These are phyloP conservation scores for Cantharis rustica DNA, from an alignment of 2,888 invertebrate genomes.

Conservation along the genomic window DNA sequence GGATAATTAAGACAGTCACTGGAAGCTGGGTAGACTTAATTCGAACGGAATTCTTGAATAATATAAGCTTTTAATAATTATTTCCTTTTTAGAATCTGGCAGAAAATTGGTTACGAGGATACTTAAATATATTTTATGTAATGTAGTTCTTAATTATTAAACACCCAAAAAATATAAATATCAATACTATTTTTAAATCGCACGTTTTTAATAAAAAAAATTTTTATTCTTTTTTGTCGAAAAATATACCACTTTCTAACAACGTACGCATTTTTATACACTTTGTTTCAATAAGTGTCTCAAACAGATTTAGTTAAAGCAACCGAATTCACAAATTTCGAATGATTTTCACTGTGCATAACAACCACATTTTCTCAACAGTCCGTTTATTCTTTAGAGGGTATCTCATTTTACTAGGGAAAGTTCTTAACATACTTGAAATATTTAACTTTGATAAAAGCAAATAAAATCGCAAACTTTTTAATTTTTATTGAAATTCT, in stretches of 20 bases:
- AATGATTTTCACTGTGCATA: neutral
- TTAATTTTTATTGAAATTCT: neutral
- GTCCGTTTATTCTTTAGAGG: neutral
- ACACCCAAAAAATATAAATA: too few species aligned
- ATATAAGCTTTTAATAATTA: too few species aligned
- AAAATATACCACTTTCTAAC: neutral
- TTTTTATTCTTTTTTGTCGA: neutral
- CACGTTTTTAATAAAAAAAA: neutral
- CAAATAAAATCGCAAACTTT: neutral
- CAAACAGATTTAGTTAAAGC: neutral
- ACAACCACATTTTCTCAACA: neutral
- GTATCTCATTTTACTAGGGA: neutral
- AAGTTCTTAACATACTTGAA: neutral
- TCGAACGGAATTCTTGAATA: too few species aligned
- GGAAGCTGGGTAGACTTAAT: too few species aligned
- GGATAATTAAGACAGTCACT: too few species aligned
- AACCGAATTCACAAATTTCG: neutral
- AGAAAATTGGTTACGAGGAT: too few species aligned
- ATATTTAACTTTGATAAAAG: neutral
- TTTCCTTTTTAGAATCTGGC: too few species aligned
- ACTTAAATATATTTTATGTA: too few species aligned
- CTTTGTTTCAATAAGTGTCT: slow-evolving; percentile 3
- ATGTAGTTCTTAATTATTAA: too few species aligned
- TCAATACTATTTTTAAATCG: neutral
- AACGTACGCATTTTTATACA: neutral